A percentile compares a stretch with the other conserved stretches of the same genome.
Evolutionary conservation across 2,113 vertebrate genomes (phyloP).

Genomic region (Acinonyx jubatus): DNA sequence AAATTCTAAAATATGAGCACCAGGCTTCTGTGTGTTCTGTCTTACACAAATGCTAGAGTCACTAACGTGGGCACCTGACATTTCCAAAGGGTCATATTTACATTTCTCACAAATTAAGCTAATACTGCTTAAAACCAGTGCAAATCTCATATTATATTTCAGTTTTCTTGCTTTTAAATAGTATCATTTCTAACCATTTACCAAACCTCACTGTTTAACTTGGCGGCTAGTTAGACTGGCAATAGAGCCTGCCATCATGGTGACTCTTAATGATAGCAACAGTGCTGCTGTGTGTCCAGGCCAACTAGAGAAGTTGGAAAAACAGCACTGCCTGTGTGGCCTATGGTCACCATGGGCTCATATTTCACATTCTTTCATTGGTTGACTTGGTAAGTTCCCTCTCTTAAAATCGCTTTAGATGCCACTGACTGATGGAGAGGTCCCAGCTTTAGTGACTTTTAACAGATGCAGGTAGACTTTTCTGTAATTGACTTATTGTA

Average conservation of each 20-base stretch:
- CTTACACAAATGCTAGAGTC: conserved; percentile 43
- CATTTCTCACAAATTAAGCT: conserved; percentile 58
- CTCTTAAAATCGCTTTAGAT: neutral
- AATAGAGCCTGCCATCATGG: neutral
- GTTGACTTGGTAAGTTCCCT: neutral
- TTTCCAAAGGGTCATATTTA: conserved; percentile 63
- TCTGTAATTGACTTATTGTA: neutral
- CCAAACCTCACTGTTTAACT: neutral
- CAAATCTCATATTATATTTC: conserved; percentile 14
- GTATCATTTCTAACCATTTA: neutral
- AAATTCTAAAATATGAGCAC: conserved; percentile 33
- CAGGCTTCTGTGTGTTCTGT: conserved; percentile 1
- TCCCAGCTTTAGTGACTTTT: neutral
- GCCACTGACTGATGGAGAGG: neutral
- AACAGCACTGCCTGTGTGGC: neutral
- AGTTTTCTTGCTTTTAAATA: conserved; percentile 20
- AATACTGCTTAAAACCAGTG: conserved; percentile 51
- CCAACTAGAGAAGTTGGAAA: neutral
- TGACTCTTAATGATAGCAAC: neutral
- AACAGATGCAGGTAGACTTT: neutral
- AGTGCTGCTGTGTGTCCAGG: neutral
- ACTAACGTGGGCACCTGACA: conserved; percentile 6
- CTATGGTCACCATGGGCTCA: neutral
- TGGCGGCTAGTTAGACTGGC: neutral
- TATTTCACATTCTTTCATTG: neutral